Conservation (phyloP, 2,888 invertebrate genomes). For the Malachius bipustulatus region DNA sequence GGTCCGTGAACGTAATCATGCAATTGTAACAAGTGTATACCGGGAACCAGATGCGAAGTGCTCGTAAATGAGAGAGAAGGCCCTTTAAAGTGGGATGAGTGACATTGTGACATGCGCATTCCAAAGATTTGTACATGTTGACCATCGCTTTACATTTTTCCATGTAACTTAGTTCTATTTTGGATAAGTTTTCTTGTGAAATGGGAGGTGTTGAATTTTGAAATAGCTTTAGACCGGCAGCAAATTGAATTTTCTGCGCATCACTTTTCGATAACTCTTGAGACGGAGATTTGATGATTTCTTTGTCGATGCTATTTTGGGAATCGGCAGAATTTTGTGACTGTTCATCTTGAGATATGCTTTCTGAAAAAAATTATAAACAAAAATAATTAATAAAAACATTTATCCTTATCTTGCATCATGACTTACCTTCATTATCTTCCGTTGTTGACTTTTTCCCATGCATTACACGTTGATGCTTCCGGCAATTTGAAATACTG, state of each 20-base stretch:
- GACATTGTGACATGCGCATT: constrained; percentile 33
- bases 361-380: constrained; percentile 10
- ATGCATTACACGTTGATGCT: constrained; percentile 28
- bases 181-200: constrained; percentile 26
- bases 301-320: constrained; percentile 4
- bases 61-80: constrained; percentile 30
- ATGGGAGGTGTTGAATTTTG: constrained; percentile 26
- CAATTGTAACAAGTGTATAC: constrained; percentile 52
- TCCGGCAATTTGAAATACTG: constrained; percentile 26
- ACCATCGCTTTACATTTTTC: constrained; percentile 33
- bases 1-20: constrained; percentile 42
- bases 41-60: constrained; percentile 39
- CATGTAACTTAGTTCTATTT: constrained; percentile 31
- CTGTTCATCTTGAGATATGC: constrained; percentile 13
- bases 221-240: constrained; percentile 30
- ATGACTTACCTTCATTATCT: too few relatives aligned
- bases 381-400: neutral
- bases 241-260: constrained; percentile 29
- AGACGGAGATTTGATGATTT: neutral
- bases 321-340: constrained; percentile 14
- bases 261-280: constrained; percentile 8
- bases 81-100: constrained; percentile 27
- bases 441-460: constrained; percentile 7
- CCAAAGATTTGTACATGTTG: constrained; percentile 28
- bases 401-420: too few relatives aligned